phyloP scores from a whole-genome alignment of 92 coral and sea anemone species.

The Actinostola sp. region DNA sequence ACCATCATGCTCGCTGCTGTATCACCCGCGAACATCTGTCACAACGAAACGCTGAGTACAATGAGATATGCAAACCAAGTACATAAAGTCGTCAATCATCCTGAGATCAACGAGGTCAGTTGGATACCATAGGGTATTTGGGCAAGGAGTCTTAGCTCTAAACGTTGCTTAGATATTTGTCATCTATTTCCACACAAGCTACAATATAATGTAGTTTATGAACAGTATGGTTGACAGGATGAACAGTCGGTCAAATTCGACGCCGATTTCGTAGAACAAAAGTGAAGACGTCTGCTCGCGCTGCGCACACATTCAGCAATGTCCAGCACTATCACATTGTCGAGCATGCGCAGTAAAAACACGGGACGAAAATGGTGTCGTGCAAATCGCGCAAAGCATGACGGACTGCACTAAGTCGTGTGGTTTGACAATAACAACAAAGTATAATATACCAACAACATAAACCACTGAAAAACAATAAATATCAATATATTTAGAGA shows the following conservation, averaged over 20 bases:
- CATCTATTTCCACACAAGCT: too few species aligned
- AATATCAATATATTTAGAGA: too few species aligned
- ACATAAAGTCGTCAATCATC: conserved; percentile 81
- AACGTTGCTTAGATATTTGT: too few species aligned
- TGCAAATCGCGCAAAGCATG: background rate
- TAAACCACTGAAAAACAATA: too few species aligned
- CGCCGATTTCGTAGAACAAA: too few species aligned
- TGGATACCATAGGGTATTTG: background rate
- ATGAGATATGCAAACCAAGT: conserved; percentile 93
- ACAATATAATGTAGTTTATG: too few species aligned
- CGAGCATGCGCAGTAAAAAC: background rate
- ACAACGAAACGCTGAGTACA: conserved; percentile 90
- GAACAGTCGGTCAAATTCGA: too few species aligned
- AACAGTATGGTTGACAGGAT: too few species aligned
- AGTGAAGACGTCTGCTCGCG: too few species aligned
- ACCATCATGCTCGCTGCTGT: conserved; percentile 95
- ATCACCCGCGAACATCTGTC: conserved; percentile 81
- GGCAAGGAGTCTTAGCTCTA: too few species aligned
- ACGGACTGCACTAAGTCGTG: background rate
- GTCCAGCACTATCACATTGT: background rate
- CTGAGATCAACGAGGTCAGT: conserved; percentile 82
- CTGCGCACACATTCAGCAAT: too few species aligned
- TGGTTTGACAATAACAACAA: background rate
- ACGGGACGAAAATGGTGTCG: background rate
- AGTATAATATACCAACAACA: too few species aligned